Evolutionary conservation across 2,888 invertebrate species (phyloP), one percentile per base, ranked within the genome.

Genomic region (Lamellibrachia satsuma): DNA sequence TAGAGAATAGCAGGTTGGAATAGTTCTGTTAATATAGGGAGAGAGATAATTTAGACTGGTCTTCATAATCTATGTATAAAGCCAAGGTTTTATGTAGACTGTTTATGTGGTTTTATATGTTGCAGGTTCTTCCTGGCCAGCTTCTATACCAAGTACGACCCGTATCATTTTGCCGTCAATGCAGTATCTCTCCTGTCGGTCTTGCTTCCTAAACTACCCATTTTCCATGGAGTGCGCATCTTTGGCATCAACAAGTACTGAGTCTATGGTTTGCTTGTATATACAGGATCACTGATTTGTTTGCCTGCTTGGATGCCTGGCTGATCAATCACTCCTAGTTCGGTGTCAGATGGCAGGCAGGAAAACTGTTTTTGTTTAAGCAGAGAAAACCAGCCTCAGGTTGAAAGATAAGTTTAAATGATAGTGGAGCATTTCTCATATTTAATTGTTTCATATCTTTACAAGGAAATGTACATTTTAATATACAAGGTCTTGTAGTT

Each of bases 211-310:
- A 96, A 96, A 94, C 94, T 96, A 90, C 95, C 95, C 1, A 93
- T 94, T 92, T 94, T 95, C 51, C 96, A 96, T 94, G 96, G 96
- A 52, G 96, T 96, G 8, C 94, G 96, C 92, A 93, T 96, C 92
- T 96, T 96, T 93, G 96, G 96, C 92, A 96, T 96, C 94, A 96
- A 96, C 95, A 96, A 96, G 93, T 96, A 96, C 94, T 96, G 93
- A 95, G 75, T 75, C 75, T 75, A 22, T 55, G 3, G n/a, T 15
- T n/a, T 4, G 75, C 75, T n/a, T 75, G 75, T 22, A 6, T 75
- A 75, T 15, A 75, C 1, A 22, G 22, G 15, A 75, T 57, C 57
- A 22, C 75, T 22, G 75, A 75, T 75, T 75, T 75, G n/a, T 22
- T 22, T 22, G 15, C 22, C 75, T 15, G 75, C 75, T 15, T 75